Evolutionary conservation across 2,797 vertebrate species (phyloP), one percentile per base, ranked within the genome.

Genomic region (Clarias fuscus): DNA sequence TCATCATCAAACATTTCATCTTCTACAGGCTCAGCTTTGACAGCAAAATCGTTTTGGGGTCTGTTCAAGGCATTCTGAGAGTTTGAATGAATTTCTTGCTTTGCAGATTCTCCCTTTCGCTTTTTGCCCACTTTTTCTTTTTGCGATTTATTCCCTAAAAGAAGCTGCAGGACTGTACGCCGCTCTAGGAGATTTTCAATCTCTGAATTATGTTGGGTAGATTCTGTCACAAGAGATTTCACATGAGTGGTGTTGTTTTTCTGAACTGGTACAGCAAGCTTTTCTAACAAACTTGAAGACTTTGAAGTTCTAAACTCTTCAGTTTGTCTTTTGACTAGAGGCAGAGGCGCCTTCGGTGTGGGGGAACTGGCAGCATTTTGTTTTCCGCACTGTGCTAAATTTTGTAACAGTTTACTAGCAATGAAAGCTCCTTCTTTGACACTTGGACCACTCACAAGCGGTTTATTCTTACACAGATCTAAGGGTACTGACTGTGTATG

Each of bases 181-280:
- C 97, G 96, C 93, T 99, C 98, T 58, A 99, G 95, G 71, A 99
- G 96, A 92, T 98, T 99, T 93, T 99, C 98, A 86, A 99, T 99
- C 94, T 99, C 97, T 0, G 97, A 97, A 82, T 97, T 96, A 85
- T 95, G 94, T 82, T 97, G 94, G 88, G 97, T 94, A 61, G 95
- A 89, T 90, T 95, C 90, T 89, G 87, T 87, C 87, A 61, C 76
- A 64, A 62, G 48, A 58, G 84, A 90, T 90, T 95, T 96, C 92
- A 90, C 95, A 59, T 93, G 96, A 43, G 94, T 93, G 84, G 96
- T 93, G 90, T 94, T 95, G 91, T 93, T 97, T 33, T 96, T 92
- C 87, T 96, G 94, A 90, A 97, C 89, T 86, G 98, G 97, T 85
- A 96, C 96, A 89, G 94, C 96, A 87, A 98, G 94, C 88, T 96